phyloP scores from a whole-genome alignment of 2,797 vertebrate genomes.

The Anguilla anguilla region DNA sequence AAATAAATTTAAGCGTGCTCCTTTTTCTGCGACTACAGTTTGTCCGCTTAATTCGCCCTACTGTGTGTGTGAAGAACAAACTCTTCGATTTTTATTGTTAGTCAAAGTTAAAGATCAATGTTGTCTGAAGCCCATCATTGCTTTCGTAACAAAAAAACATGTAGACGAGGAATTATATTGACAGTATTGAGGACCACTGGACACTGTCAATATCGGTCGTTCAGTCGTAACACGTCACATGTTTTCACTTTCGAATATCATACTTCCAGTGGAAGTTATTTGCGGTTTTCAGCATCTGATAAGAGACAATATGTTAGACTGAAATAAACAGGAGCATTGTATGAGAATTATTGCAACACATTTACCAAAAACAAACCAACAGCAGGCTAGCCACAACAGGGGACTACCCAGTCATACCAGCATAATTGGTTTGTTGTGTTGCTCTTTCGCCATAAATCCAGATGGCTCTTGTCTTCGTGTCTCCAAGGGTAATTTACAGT shows the following conservation, averaged over 20 bases:
- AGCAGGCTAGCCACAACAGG: conserved; percentile 2
- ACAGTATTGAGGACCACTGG: not conserved
- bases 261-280: not conserved
- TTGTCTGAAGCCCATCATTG: not conserved
- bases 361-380: conserved; percentile 20
- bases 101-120: not conserved
- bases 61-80: not conserved
- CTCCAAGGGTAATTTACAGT: conserved; percentile 13
- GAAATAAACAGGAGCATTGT: not conserved
- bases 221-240: not conserved
- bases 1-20: too few relatives aligned
- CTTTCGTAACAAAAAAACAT: not conserved
- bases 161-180: not conserved
- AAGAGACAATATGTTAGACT: not conserved
- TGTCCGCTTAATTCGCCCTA: not conserved
- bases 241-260: not conserved
- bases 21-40: too few relatives aligned
- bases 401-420: not conserved
- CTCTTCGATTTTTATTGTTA: not conserved
- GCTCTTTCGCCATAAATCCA: conserved; percentile 14
- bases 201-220: not conserved
- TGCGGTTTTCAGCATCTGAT: not conserved
- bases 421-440: conserved; percentile 12
- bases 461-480: conserved; percentile 4
- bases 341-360: conserved; percentile 7